These are phyloP conservation scores for Enteromius mattozi DNA, from an alignment of 2,797 vertebrate genomes.

Conservation along the genomic window DNA sequence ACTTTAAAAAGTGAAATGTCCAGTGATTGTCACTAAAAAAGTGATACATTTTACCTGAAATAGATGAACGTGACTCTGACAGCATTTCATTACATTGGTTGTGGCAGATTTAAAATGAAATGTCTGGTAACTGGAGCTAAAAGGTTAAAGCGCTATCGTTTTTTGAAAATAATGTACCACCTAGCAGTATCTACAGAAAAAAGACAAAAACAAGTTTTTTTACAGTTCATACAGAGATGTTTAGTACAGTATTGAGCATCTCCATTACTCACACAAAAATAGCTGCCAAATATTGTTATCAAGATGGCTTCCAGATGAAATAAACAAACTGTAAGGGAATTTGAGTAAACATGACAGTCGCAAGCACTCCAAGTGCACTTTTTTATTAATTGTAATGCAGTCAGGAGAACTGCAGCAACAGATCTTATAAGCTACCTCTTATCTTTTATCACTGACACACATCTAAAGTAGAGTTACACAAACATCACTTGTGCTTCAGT, in stretches of 20 bases:
- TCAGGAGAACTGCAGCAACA: background rate
- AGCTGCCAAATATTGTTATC: background rate
- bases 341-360: background rate
- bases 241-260: background rate
- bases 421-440: background rate
- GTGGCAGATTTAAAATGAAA: background rate
- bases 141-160: too few species aligned
- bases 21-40: background rate
- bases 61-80: background rate
- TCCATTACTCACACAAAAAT: background rate
- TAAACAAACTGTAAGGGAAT: background rate
- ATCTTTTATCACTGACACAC: background rate
- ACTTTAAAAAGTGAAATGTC: background rate
- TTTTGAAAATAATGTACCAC: background rate
- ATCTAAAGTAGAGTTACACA: background rate
- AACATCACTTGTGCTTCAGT: background rate
- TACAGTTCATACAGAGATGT: background rate
- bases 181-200: background rate
- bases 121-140: background rate
- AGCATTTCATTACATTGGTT: background rate
- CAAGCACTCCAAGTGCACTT: background rate
- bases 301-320: background rate
- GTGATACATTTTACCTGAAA: background rate
- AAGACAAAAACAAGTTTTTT: background rate
- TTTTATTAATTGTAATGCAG: background rate